These are phyloP conservation scores for Channa maculata DNA, from an alignment of 2,113 vertebrate genomes.

Conservation along the genomic window DNA sequence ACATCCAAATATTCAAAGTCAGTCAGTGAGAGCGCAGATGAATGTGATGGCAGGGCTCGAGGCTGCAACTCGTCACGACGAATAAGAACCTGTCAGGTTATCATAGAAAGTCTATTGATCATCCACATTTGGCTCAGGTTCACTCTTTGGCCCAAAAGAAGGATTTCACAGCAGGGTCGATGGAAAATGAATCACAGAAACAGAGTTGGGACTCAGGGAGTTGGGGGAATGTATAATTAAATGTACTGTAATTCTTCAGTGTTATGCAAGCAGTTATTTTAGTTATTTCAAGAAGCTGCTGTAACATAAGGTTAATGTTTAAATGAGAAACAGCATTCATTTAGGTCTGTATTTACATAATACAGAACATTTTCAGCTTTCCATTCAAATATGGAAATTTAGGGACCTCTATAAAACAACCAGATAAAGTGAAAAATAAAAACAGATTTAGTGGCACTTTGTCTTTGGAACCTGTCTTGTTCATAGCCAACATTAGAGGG, in stretches of 20 bases:
- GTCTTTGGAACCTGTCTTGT: slow-evolving; percentile 20
- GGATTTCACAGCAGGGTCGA: slow-evolving; percentile 30
- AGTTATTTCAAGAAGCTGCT: slow-evolving; percentile 40
- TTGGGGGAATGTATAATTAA: slow-evolving; percentile 53
- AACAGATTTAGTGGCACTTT: not conserved
- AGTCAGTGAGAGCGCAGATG: slow-evolving; percentile 23
- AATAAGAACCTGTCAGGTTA: slow-evolving; percentile 54
- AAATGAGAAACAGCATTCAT: slow-evolving; percentile 36
- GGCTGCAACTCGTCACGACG: slow-evolving; percentile 50
- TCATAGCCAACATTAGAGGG: slow-evolving; percentile 24
- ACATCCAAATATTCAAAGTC: slow-evolving; percentile 45
- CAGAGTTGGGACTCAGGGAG: slow-evolving; percentile 17
- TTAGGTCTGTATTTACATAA: slow-evolving; percentile 26
- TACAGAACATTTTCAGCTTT: slow-evolving; percentile 23
- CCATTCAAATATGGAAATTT: not conserved
- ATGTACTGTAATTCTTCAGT: slow-evolving; percentile 47
- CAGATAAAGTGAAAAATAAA: slow-evolving; percentile 3
- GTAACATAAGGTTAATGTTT: slow-evolving; percentile 38
- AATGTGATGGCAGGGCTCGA: slow-evolving; percentile 32
- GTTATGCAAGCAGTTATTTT: slow-evolving; percentile 26
- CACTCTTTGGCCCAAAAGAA: slow-evolving; percentile 33
- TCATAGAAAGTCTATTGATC: slow-evolving; percentile 55
- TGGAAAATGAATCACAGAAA: slow-evolving; percentile 40
- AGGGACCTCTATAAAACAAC: not conserved
- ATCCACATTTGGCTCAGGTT: slow-evolving; percentile 59